A percentile compares a stretch with the other conserved stretches of the same genome.
Conservation (phyloP, 2,888 invertebrate species). For the Trissoscelio sp. region DNA sequence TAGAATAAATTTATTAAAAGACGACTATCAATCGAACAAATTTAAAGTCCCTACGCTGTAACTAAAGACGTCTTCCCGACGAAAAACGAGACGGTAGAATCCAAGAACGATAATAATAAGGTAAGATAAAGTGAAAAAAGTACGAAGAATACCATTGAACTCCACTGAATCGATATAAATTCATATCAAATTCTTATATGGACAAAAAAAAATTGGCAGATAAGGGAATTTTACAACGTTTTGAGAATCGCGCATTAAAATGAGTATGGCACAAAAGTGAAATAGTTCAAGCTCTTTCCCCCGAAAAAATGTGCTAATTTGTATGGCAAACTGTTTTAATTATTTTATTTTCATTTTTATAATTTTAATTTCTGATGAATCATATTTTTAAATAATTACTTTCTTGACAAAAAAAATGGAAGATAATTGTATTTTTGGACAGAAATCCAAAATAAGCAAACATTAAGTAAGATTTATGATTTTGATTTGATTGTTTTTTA, state of each 20-base stretch:
- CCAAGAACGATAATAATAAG: constrained; percentile 21
- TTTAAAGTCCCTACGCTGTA: constrained; percentile 4
- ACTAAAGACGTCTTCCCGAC: constrained; percentile 3
- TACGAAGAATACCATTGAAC: constrained; percentile 2
- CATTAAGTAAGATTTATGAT: too few species aligned
- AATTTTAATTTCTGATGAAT: too few species aligned
- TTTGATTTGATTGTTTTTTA: too few species aligned
- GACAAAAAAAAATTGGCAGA: constrained; percentile 8
- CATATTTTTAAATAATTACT: too few species aligned
- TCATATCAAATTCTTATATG: constrained; percentile 18
- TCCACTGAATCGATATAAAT: constrained; percentile 18
- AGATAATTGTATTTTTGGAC: too few species aligned
- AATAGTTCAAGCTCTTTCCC: constrained; percentile 13
- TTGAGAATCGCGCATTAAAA: background rate
- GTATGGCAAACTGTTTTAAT: too few species aligned
- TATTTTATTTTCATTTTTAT: too few species aligned
- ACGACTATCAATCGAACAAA: constrained; percentile 13
- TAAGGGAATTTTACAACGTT: constrained; percentile 11
- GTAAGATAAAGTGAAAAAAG: constrained; percentile 27
- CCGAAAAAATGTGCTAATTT: too few species aligned
- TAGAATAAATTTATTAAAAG: constrained; percentile 20
- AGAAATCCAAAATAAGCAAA: too few species aligned
- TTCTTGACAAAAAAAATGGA: too few species aligned
- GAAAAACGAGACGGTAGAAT: constrained; percentile 8
- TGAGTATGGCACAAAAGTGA: background rate